phyloP scores from a whole-genome alignment of 2,888 invertebrate species.

The Melieria picta region DNA sequence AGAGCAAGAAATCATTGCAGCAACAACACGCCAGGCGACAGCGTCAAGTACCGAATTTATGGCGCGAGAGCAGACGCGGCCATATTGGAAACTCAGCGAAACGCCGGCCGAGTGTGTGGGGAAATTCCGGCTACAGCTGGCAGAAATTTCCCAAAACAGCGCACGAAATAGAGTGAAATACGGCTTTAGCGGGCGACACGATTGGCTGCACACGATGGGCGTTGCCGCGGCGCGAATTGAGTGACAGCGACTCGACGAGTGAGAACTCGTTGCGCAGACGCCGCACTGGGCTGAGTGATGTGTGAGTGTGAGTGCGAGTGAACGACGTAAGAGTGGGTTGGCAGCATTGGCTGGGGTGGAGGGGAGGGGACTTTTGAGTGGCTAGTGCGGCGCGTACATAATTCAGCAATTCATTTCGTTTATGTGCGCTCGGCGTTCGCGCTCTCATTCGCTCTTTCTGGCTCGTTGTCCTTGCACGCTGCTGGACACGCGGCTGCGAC shows the following conservation, averaged over 20 bases:
- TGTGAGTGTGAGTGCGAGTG: conserved; percentile 13
- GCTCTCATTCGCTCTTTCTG: conserved; percentile 26
- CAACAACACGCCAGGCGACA: conserved; percentile 36
- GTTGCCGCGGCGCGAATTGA: conserved; percentile 39
- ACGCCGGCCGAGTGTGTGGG: conserved; percentile 33
- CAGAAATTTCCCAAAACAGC: conserved; percentile 23
- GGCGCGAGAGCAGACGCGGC: conserved; percentile 42
- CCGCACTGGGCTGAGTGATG: background rate
- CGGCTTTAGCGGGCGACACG: conserved; percentile 17
- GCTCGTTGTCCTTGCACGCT: background rate
- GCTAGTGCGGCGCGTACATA: conserved; percentile 49
- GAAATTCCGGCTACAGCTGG: background rate
- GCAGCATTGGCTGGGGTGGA: too few relatives aligned
- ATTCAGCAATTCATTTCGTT: conserved; percentile 61
- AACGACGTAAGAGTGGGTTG: background rate
- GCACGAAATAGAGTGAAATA: conserved; percentile 35
- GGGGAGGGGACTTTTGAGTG: too few relatives aligned
- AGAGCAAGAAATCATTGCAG: conserved; percentile 35
- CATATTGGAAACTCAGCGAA: conserved; percentile 46
- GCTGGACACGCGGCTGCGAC: background rate
- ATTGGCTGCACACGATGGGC: conserved; percentile 48
- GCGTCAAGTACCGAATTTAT: conserved; percentile 26
- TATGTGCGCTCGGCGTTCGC: conserved; percentile 45
- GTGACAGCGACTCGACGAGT: conserved; percentile 1
- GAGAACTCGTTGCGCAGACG: background rate